Percentiles rank a stretch among this genome's conserved stretches.
These are phyloP conservation scores for Trinorchestia longiramus DNA, from an alignment of 1,140 invertebrate genomes.

Conservation along the genomic window DNA sequence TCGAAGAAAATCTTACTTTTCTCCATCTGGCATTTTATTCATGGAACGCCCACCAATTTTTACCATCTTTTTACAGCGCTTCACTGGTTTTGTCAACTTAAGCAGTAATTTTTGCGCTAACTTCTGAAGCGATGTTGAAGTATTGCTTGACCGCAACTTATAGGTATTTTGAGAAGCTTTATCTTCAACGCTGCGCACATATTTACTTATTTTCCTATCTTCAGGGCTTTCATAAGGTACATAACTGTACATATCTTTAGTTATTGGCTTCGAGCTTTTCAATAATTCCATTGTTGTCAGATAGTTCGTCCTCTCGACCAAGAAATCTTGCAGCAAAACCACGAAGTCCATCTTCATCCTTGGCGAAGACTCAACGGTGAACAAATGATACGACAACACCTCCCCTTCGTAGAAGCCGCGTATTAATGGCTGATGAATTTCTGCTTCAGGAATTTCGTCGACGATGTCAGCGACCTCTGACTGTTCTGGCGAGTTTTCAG, in stretches of 20 bases:
- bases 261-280: background rate
- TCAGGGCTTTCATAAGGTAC: background rate
- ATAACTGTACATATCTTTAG: background rate
- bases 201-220: background rate
- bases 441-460: background rate
- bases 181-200: background rate
- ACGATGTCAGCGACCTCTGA: background rate
- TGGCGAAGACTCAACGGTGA: background rate
- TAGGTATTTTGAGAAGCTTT: background rate
- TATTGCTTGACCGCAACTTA: background rate
- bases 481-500: background rate
- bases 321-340: background rate
- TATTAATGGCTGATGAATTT: background rate
- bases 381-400: background rate
- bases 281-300: background rate
- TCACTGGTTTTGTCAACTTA: constrained; percentile 29
- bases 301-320: background rate
- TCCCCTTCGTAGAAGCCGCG: background rate
- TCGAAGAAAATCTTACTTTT: constrained; percentile 37
- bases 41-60: constrained; percentile 49
- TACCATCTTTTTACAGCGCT: constrained; percentile 35
- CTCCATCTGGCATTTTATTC: constrained; percentile 55
- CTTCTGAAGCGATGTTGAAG: background rate
- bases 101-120: background rate
- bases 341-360: background rate